phyloP scores from a whole-genome alignment of 2,888 invertebrate genomes.

The Lithophane semibrunnea region DNA sequence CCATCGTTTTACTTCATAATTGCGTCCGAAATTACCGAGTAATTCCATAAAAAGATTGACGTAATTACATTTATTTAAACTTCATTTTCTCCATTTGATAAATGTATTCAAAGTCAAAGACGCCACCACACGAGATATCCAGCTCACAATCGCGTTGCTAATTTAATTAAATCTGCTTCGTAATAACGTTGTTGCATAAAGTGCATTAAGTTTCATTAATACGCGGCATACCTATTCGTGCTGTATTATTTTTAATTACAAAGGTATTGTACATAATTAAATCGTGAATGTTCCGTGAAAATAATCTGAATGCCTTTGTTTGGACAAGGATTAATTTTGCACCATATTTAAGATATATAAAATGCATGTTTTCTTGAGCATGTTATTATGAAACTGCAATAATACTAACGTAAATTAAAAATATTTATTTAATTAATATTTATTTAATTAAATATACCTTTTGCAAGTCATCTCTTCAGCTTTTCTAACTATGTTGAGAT shows the following conservation, averaged over 20 bases:
- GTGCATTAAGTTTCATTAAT: slow-evolving; percentile 23
- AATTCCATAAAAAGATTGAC: neutral
- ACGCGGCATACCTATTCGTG: slow-evolving; percentile 4
- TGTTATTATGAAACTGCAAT: neutral
- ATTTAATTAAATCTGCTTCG: slow-evolving; percentile 47
- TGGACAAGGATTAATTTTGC: neutral
- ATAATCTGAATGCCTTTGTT: neutral
- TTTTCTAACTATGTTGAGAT: no score
- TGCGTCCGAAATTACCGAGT: neutral
- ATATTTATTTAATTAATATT: no score
- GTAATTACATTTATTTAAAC: neutral
- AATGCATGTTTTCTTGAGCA: neutral
- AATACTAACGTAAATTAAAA: neutral
- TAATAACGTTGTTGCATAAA: slow-evolving; percentile 32
- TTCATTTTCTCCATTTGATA: neutral
- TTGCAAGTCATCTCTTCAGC: neutral
- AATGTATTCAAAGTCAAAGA: slow-evolving; percentile 16
- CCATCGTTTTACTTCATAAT: neutral
- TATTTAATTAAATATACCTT: neutral
- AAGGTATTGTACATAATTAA: neutral
- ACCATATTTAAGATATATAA: neutral
- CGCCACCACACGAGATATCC: slow-evolving; percentile 25
- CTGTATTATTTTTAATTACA: slow-evolving; percentile 15
- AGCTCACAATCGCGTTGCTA: slow-evolving; percentile 44
- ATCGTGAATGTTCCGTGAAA: neutral